Percentiles rank a stretch among this genome's conserved stretches.
phyloP scores from a whole-genome alignment of 1,140 invertebrate genomes.

The Lasioglossum albipes region DNA sequence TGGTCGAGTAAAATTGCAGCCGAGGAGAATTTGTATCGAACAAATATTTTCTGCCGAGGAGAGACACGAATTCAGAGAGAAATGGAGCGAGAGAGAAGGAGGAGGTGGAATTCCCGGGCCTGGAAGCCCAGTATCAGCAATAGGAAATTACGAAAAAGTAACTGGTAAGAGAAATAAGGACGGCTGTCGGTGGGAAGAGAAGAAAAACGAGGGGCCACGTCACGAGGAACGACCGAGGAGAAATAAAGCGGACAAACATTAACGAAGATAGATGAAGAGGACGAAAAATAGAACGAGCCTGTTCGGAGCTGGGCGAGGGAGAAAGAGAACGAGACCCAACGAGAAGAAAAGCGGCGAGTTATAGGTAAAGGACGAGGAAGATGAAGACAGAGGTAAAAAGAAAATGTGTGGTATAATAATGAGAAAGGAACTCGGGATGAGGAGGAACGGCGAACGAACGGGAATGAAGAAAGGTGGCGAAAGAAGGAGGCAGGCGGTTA shows the following conservation, averaged over 20 bases:
- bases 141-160: constrained; percentile 47
- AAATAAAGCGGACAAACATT: constrained; percentile 49
- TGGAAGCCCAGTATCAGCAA: constrained; percentile 38
- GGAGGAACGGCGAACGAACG: background rate
- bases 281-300: constrained; percentile 30
- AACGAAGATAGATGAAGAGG: constrained; percentile 46
- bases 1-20: no score
- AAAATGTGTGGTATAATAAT: constrained; percentile 24
- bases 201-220: constrained; percentile 41
- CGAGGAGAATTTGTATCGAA: no score
- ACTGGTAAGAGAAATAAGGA: background rate
- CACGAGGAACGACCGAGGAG: constrained; percentile 24
- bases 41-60: no score
- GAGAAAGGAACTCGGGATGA: background rate
- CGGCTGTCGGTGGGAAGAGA: background rate
- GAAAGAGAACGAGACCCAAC: constrained; percentile 2
- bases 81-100: no score
- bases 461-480: background rate
- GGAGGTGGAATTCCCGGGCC: background rate
- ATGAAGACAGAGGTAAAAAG: background rate
- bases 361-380: background rate
- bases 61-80: no score
- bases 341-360: background rate
- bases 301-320: background rate
- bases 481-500: background rate